Percentiles rank a stretch among this genome's conserved stretches.
Evolutionary conservation across 2,113 vertebrate species (phyloP).

Genomic region (Oryzias melastigma): DNA sequence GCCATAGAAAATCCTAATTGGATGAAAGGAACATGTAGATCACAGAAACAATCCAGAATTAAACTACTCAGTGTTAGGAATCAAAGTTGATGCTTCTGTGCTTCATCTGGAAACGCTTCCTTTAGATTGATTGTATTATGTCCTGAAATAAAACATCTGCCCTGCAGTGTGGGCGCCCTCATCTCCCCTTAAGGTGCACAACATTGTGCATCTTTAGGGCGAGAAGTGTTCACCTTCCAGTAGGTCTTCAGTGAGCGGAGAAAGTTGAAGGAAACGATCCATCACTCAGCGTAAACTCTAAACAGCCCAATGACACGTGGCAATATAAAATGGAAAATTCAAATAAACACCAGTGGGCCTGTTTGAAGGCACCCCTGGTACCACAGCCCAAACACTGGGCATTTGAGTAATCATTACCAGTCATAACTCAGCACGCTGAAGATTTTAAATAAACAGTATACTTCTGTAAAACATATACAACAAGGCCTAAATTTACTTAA

Average conservation of each 20-base stretch:
- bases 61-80: too few species aligned
- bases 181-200: conserved; percentile 21
- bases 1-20: too few species aligned
- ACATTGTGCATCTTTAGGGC: conserved; percentile 33
- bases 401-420: conserved; percentile 81
- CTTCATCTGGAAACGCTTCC: background rate
- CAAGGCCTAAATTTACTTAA: conserved; percentile 80
- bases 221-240: conserved; percentile 33
- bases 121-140: conserved; percentile 10
- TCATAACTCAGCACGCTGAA: conserved; percentile 78
- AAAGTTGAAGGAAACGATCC: conserved; percentile 75
- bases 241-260: conserved; percentile 35
- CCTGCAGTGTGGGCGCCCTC: conserved; percentile 20
- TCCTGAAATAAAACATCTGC: conserved; percentile 52
- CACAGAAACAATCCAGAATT: too few species aligned
- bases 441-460: conserved; percentile 84
- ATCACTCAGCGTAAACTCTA: conserved; percentile 77
- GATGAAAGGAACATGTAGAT: too few species aligned
- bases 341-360: conserved; percentile 81
- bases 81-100: too few species aligned
- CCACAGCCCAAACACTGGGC: conserved; percentile 77
- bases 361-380: conserved; percentile 78
- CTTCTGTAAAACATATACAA: conserved; percentile 79
- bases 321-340: conserved; percentile 85
- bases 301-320: conserved; percentile 80